A percentile compares a stretch with the other conserved stretches of the same genome.
Conservation (phyloP, 2,797 vertebrate genomes). For the Rhabdomys pumilio region DNA sequence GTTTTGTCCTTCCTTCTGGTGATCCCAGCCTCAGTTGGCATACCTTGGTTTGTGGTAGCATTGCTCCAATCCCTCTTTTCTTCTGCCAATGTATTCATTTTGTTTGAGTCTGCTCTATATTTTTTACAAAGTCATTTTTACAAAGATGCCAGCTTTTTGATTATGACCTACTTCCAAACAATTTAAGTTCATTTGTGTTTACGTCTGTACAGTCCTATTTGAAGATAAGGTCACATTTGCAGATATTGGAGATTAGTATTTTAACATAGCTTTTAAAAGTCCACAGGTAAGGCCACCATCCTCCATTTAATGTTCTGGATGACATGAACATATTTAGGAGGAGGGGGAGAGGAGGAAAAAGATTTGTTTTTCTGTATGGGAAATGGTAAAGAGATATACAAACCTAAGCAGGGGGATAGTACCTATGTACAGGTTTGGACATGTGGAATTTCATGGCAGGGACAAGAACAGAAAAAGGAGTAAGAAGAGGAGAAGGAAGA, state of each 20-base stretch:
- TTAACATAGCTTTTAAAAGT: not conserved
- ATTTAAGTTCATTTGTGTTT: not conserved
- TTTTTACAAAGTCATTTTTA: not conserved
- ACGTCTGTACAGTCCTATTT: not conserved
- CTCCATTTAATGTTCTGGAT: not conserved
- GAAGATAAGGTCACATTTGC: not conserved
- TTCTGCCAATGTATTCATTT: not conserved
- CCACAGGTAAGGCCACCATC: rapidly evolving
- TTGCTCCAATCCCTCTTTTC: not conserved
- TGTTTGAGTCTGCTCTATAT: not conserved
- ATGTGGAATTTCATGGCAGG: not conserved
- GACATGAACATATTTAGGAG: not conserved
- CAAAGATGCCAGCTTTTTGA: not conserved
- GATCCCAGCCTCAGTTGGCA: rapidly evolving
- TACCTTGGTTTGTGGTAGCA: not conserved
- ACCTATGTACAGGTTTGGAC: not conserved
- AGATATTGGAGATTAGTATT: not conserved
- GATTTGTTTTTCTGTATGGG: not conserved
- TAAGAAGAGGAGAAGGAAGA: not conserved
- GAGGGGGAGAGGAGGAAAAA: too few species aligned
- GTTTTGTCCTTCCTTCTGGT: not conserved
- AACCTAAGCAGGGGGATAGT: not conserved
- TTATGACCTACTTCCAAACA: not conserved
- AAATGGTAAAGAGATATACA: not conserved
- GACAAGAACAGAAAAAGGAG: not conserved